These are phyloP conservation scores for Mandrillus leucophaeus DNA, from an alignment of 2,113 vertebrate genomes.

Conservation along the genomic window DNA sequence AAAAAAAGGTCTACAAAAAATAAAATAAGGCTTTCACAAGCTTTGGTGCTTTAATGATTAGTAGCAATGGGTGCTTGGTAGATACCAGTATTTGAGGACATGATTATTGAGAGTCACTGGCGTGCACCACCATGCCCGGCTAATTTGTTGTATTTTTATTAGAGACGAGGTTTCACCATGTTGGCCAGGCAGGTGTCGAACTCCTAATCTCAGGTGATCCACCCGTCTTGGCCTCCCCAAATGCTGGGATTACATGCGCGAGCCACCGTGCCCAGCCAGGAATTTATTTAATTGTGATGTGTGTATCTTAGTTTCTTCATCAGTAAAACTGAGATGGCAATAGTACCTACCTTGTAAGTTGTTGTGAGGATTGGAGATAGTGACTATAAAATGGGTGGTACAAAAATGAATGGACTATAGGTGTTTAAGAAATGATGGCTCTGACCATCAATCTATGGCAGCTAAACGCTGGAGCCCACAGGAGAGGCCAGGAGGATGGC, in stretches of 20 bases:
- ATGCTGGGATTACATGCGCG: too few species aligned
- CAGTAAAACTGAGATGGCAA: not conserved
- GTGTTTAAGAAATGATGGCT: not conserved
- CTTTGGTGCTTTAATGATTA: not conserved
- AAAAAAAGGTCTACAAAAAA: not conserved
- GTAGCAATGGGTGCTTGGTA: not conserved
- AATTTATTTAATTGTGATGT: not conserved
- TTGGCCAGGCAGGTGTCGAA: too few species aligned
- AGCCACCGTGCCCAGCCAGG: not conserved
- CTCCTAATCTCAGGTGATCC: too few species aligned
- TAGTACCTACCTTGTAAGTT: not conserved
- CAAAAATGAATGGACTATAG: not conserved
- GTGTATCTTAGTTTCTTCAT: not conserved
- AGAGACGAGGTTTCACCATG: too few species aligned
- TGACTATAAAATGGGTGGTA: not conserved
- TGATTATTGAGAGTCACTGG: not conserved
- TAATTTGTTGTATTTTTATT: too few species aligned
- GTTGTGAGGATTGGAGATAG: not conserved
- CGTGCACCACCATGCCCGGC: not conserved
- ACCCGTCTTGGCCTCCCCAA: too few species aligned
- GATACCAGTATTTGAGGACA: not conserved
- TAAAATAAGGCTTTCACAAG: not conserved
- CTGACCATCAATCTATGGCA: not conserved
- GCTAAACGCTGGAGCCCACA: rapidly evolving
- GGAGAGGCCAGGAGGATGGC: not conserved